Evolutionary conservation across 2,113 vertebrate species (phyloP).

Genomic region (Lepus americanus): DNA sequence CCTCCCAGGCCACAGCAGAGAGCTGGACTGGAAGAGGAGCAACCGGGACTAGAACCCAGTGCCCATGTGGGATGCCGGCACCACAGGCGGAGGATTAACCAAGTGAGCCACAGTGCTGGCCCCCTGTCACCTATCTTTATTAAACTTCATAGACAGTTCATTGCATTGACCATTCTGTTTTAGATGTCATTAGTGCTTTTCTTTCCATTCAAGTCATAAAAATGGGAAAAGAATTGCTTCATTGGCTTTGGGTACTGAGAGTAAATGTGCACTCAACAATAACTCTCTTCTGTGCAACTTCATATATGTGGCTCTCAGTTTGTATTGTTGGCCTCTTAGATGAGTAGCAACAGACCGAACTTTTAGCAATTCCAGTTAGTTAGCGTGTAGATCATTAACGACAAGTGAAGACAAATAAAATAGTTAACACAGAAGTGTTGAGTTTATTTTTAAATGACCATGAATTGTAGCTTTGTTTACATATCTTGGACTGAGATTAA

Average conservation of each 20-base stretch:
- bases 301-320: neutral
- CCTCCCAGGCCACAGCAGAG: too few relatives aligned
- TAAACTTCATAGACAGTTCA: constrained; percentile 58
- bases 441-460: constrained; percentile 57
- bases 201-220: constrained; percentile 43
- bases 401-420: constrained; percentile 46
- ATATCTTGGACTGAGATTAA: constrained; percentile 49
- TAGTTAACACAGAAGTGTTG: constrained; percentile 16
- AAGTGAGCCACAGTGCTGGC: too few relatives aligned
- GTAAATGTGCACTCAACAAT: neutral
- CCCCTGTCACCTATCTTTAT: neutral
- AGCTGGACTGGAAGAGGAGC: too few relatives aligned
- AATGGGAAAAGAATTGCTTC: constrained; percentile 50
- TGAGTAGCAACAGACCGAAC: constrained; percentile 7
- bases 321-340: neutral
- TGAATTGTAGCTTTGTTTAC: constrained; percentile 36
- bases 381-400: neutral
- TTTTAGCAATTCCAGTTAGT: neutral
- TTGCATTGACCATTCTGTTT: constrained; percentile 51
- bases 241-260: constrained; percentile 35
- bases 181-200: neutral
- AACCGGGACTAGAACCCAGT: too few relatives aligned
- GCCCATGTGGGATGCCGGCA: too few relatives aligned
- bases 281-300: neutral
- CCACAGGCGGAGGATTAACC: too few relatives aligned